A percentile compares a stretch with the other conserved stretches of the same genome.
phyloP scores from a whole-genome alignment of 2,797 vertebrate genomes.

The Takifugu ocellatus region DNA sequence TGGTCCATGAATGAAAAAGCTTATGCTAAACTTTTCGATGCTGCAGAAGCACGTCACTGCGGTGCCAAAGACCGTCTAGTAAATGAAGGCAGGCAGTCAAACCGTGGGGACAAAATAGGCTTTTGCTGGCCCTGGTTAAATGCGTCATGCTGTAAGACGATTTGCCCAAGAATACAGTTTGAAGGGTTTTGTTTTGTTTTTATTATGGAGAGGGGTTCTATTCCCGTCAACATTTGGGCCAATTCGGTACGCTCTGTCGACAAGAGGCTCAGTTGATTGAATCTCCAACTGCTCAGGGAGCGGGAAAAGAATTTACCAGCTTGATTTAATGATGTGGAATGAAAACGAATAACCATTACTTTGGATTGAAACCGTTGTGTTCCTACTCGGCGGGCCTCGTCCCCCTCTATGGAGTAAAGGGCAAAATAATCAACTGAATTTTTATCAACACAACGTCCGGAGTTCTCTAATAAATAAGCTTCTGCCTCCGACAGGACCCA shows the following conservation, averaged over 20 bases:
- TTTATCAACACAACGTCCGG: constrained; percentile 15
- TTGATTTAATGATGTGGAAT: constrained; percentile 34
- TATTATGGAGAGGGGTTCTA: constrained; percentile 53
- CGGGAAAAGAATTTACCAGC: constrained; percentile 36
- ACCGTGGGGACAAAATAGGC: constrained; percentile 36
- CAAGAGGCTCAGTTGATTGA: constrained; percentile 46
- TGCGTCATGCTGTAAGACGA: constrained; percentile 51
- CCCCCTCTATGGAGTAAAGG: constrained; percentile 3
- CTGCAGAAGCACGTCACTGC: constrained; percentile 13
- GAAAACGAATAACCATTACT: constrained; percentile 19
- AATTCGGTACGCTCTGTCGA: constrained; percentile 55
- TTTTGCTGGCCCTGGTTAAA: constrained; percentile 40
- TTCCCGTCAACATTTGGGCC: constrained; percentile 37
- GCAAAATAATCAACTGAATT: constrained; percentile 10
- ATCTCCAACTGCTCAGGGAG: constrained; percentile 40
- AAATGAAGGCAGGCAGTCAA: constrained; percentile 41
- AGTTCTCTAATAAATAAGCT: constrained; percentile 21
- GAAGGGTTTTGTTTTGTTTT: constrained; percentile 53
- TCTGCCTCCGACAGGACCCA: constrained; percentile 6
- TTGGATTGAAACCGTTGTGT: constrained; percentile 32
- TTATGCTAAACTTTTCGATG: too few relatives aligned
- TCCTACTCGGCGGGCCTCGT: constrained; percentile 5
- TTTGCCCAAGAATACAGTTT: constrained; percentile 50
- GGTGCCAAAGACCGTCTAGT: constrained; percentile 17
- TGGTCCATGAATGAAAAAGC: too few relatives aligned